Evolutionary conservation across 1,140 invertebrate species (phyloP).

Genomic region (Bathynomus jamesi): DNA sequence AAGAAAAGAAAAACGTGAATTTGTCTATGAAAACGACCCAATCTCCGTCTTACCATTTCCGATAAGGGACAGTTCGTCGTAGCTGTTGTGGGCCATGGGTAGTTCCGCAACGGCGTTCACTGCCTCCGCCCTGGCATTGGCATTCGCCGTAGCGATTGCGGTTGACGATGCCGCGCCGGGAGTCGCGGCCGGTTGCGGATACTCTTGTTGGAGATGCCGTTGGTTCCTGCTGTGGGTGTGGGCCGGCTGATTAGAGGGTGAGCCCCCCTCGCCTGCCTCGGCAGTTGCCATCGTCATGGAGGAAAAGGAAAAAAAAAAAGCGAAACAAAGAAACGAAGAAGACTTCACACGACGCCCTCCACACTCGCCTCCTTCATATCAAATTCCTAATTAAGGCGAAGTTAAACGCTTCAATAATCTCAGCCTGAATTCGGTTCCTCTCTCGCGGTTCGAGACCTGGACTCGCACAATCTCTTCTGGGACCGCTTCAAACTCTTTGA

Average conservation of each 20-base stretch:
- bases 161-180: neutral
- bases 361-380: too few relatives aligned
- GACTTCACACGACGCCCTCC: too few relatives aligned
- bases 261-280: neutral
- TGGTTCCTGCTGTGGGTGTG: neutral
- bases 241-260: neutral
- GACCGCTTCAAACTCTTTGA: too few relatives aligned
- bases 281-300: neutral
- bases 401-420: neutral
- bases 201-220: neutral
- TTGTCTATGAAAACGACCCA: neutral
- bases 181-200: neutral
- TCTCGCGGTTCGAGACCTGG: neutral
- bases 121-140: neutral
- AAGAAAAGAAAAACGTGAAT: neutral
- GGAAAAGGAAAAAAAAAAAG: neutral
- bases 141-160: neutral
- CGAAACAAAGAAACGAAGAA: neutral
- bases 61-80: neutral
- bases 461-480: neutral
- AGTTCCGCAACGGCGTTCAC: neutral
- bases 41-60: neutral
- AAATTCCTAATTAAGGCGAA: too few relatives aligned
- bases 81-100: neutral
- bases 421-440: neutral